A percentile compares a stretch with the other conserved stretches of the same genome.
Evolutionary conservation across 2,888 invertebrate genomes (phyloP).

Genomic region (Cerastoderma edule): DNA sequence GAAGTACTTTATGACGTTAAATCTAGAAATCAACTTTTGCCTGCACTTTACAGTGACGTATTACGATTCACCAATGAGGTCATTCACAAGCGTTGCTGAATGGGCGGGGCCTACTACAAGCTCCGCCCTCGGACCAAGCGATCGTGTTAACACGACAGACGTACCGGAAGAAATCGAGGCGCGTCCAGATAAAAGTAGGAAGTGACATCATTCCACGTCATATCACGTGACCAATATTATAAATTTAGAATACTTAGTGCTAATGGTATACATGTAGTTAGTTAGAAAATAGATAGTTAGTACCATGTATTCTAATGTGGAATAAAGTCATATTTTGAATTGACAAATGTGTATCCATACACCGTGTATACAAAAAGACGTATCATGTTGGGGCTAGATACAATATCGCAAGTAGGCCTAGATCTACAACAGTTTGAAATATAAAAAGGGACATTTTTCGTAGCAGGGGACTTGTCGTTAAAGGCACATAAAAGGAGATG

Average conservation of each 20-base stretch:
- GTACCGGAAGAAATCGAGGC: slow-evolving; percentile 57
- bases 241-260: background rate
- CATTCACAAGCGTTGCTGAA: slow-evolving; percentile 31
- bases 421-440: too few species aligned
- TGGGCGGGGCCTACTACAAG: slow-evolving; percentile 43
- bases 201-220: slow-evolving; percentile 2
- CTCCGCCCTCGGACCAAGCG: slow-evolving; percentile 44
- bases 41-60: background rate
- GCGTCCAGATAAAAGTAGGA: slow-evolving; percentile 49
- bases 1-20: too few species aligned
- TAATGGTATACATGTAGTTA: background rate
- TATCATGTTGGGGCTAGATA: background rate
- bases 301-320: background rate
- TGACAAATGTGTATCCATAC: background rate
- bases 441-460: too few species aligned
- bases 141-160: slow-evolving; percentile 53
- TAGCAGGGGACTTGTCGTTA: too few species aligned
- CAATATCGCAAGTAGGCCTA: background rate
- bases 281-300: background rate
- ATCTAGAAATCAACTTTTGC: too few species aligned
- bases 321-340: background rate
- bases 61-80: slow-evolving; percentile 2
- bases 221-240: background rate
- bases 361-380: background rate
- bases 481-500: too few species aligned